Conservation (phyloP, 2,113 vertebrate species). For the Brachyistius frenatus region DNA sequence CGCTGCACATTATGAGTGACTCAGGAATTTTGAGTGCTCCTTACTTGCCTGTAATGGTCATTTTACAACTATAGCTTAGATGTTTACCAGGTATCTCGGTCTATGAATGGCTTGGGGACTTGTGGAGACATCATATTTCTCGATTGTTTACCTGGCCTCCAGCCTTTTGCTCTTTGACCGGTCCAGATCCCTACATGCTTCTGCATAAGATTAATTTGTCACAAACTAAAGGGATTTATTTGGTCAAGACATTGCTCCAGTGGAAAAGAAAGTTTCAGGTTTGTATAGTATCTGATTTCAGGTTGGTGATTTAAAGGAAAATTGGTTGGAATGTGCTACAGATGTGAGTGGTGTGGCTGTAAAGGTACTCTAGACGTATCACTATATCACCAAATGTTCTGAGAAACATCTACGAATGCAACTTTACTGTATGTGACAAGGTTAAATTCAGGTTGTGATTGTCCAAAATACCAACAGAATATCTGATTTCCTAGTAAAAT, state of each 20-base stretch:
- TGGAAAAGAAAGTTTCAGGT: conserved; percentile 28
- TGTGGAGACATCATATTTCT: conserved; percentile 5
- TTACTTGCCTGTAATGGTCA: conserved; percentile 37
- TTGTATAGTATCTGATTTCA: conserved; percentile 43
- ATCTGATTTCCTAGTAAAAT: not conserved
- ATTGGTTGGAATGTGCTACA: conserved; percentile 25
- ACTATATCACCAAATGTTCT: conserved; percentile 30
- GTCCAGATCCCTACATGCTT: conserved; percentile 23
- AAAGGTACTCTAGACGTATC: conserved; percentile 4
- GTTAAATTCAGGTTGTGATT: not conserved
- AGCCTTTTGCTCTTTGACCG: conserved; percentile 1
- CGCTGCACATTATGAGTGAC: conserved; percentile 39
- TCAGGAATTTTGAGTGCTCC: conserved; percentile 26
- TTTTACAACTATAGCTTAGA: conserved; percentile 10
- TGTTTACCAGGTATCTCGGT: not conserved
- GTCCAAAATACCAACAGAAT: conserved; percentile 7
- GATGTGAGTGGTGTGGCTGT: conserved; percentile 12
- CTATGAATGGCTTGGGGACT: conserved; percentile 2
- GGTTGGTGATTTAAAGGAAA: conserved; percentile 35
- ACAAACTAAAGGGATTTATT: conserved; percentile 28
- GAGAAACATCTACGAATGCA: conserved; percentile 7
- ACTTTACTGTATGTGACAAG: not conserved
- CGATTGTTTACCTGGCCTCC: conserved; percentile 22
- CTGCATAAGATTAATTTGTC: conserved; percentile 24
- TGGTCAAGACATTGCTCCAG: conserved; percentile 7